Evolutionary conservation across 2,797 vertebrate species (phyloP), one percentile per base, ranked within the genome.

Genomic region (Siniperca scherzeri): DNA sequence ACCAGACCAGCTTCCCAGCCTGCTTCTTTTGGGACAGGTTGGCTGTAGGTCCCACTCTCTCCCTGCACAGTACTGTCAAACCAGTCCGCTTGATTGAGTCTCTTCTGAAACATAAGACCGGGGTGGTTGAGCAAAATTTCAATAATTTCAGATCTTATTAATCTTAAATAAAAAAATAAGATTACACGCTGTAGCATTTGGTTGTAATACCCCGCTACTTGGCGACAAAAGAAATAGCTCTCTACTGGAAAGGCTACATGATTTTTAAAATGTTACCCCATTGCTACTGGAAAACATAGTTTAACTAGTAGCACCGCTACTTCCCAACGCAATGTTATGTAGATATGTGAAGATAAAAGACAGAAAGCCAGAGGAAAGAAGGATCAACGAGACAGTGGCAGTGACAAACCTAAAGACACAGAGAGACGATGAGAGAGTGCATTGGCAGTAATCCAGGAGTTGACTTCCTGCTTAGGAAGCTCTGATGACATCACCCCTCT

Each of bases 381-480:
- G n/a, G 52, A 57, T 73, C 50, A 79, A 11, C 56, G 48, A 72
- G 42, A 83, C 36, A 33, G 62, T 38, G 27, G 27, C 27, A 27
- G 27, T 73, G 55, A 83, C 78, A 59, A 27, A 46, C 62, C 48
- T 48, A 25, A 78, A 76, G 62, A 69, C 80, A 27, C 82, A 50
- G 75, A 85, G 64, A n/a, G 71, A 69, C 60, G 55, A 83, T 59
- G 79, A 89, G 72, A 60, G 87, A 62, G 67, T 25, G 66, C 36
- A 5, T 48, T 92, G 93, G 94, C 93, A 70, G 69, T 17, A 1
- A 30, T 79, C 91, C 92, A 91, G 61, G 25, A 61, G 71, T 85
- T 60, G 53, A 92, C 93, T 94, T 96, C 93, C 95, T 95, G 93
- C 92, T 88, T 89, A 69, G 88, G 91, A 92, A 92, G 89, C 88